Evolutionary conservation across 2,113 vertebrate species (phyloP).

Genomic region (Ramphastos sulfuratus): DNA sequence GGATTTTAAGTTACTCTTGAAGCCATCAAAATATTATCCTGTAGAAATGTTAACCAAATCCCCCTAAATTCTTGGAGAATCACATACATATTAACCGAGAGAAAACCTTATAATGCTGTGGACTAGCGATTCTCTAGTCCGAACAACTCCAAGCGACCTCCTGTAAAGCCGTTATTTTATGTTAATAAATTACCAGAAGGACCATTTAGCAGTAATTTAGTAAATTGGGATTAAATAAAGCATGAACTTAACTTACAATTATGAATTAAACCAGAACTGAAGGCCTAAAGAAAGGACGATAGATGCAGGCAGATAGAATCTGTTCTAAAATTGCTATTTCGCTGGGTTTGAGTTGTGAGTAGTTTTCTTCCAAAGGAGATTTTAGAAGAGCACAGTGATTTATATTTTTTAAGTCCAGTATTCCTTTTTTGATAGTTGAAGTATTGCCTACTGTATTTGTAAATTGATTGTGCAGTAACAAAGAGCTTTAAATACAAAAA

Average conservation of each 20-base stretch:
- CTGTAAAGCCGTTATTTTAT: background rate
- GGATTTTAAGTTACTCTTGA: background rate
- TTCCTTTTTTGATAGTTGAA: background rate
- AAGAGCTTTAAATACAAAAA: background rate
- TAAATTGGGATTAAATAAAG: slow-evolving; percentile 36
- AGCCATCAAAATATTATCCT: background rate
- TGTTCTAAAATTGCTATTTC: slow-evolving; percentile 52
- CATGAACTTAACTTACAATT: slow-evolving; percentile 29
- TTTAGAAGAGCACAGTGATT: background rate
- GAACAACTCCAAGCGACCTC: background rate
- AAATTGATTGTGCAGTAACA: background rate
- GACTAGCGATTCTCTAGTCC: background rate
- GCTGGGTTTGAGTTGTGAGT: background rate
- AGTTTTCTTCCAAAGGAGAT: background rate
- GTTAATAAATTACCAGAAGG: slow-evolving; percentile 15
- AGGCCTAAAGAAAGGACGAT: slow-evolving; percentile 7
- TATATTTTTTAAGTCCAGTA: background rate
- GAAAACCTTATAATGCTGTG: background rate
- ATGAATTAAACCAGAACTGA: slow-evolving; percentile 26
- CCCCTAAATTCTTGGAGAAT: background rate
- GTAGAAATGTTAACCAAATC: background rate
- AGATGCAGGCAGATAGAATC: slow-evolving; percentile 29
- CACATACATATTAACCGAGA: background rate
- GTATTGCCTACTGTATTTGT: background rate
- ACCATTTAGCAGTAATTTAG: background rate